Evolutionary conservation across 2,113 vertebrate genomes (phyloP).

Genomic region (Nymphicus hollandicus): DNA sequence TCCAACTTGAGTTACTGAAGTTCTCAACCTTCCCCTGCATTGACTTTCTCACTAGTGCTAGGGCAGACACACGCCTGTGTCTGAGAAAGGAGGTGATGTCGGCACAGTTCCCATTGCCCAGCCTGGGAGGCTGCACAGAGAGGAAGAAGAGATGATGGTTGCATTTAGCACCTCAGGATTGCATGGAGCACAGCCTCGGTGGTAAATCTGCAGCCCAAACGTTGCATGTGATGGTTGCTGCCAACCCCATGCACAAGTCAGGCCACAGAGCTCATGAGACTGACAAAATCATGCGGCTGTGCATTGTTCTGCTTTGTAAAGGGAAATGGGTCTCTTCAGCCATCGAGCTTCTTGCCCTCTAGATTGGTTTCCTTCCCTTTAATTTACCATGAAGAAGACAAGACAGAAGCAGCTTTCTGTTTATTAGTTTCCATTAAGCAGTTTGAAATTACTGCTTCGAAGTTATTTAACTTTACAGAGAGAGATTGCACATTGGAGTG

Average conservation of each 20-base stretch:
- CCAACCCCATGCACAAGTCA: fast-evolving
- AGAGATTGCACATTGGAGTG: fast-evolving
- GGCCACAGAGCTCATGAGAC: background rate
- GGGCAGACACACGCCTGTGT: background rate
- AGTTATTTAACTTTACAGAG: background rate
- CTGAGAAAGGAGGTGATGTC: fast-evolving
- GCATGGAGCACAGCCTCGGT: fast-evolving
- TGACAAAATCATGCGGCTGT: fast-evolving
- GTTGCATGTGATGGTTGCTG: background rate
- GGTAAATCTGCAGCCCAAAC: background rate
- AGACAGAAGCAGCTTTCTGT: background rate
- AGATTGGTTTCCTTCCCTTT: fast-evolving
- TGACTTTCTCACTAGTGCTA: background rate
- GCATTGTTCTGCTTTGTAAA: background rate
- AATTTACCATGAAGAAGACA: background rate
- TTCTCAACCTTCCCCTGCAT: fast-evolving
- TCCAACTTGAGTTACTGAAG: background rate
- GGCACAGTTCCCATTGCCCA: fast-evolving
- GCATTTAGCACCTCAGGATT: background rate
- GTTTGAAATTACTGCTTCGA: background rate
- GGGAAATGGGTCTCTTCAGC: background rate
- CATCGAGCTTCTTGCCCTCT: background rate
- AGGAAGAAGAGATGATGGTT: background rate
- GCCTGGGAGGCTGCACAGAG: background rate
- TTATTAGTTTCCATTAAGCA: background rate